Evolutionary conservation across 2,888 invertebrate species (phyloP).

Genomic region (Erynnis tages): DNA sequence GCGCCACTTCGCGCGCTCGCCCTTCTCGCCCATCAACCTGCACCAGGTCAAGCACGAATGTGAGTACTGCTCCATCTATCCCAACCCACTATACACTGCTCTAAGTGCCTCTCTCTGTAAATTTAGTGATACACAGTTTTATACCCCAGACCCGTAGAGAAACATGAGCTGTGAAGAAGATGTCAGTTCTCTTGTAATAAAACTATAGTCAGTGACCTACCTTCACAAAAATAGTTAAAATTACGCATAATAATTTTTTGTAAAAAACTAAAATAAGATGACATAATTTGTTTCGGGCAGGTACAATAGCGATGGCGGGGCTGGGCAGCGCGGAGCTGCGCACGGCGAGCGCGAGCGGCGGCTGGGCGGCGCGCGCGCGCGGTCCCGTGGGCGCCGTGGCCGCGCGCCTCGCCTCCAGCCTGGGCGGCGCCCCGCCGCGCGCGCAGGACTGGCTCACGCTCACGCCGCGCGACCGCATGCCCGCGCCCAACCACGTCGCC

Average conservation of each 20-base stretch:
- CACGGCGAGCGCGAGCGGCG: conserved; percentile 63
- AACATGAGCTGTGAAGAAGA: too few relatives aligned
- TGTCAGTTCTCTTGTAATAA: too few relatives aligned
- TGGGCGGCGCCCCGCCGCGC: conserved; percentile 62
- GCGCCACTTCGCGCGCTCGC: conserved; percentile 93
- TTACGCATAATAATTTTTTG: too few relatives aligned
- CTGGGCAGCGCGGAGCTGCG: conserved; percentile 78
- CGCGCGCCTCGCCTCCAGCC: conserved; percentile 61
- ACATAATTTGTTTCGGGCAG: conserved; percentile 43
- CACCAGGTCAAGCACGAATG: conserved; percentile 94
- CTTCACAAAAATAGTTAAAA: too few relatives aligned
- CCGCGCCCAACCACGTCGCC: conserved; percentile 89
- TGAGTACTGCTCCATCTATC: conserved; percentile 58
- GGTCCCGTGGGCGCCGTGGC: conserved; percentile 70
- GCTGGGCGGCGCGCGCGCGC: conserved; percentile 64
- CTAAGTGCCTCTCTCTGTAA: too few relatives aligned
- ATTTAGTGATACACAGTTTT: too few relatives aligned
- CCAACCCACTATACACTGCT: too few relatives aligned
- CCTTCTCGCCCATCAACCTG: conserved; percentile 89
- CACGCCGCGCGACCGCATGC: conserved; percentile 88
- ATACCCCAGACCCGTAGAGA: too few relatives aligned
- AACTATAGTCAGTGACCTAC: too few relatives aligned
- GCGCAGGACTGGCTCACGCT: conserved; percentile 87
- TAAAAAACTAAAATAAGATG: neutral
- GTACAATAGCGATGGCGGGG: conserved; percentile 79